A percentile compares a stretch with the other conserved stretches of the same genome.
phyloP scores from a whole-genome alignment of 2,797 vertebrate genomes.

The Sebastes miniatus region DNA sequence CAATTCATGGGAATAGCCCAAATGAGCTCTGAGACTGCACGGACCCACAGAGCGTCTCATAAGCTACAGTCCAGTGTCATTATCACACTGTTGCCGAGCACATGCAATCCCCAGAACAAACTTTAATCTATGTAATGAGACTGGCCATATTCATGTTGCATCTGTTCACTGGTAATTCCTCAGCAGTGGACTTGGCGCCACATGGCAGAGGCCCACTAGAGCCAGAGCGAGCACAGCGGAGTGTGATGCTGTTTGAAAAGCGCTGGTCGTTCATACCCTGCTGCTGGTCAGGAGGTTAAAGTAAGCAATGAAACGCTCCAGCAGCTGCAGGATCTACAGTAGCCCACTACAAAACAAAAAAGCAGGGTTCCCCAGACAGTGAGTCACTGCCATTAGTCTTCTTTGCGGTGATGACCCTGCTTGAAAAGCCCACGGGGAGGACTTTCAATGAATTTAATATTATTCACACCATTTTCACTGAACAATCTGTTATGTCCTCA shows the following conservation, averaged over 20 bases:
- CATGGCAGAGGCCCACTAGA: slow-evolving; percentile 41
- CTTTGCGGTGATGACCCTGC: slow-evolving; percentile 15
- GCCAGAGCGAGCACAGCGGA: slow-evolving; percentile 27
- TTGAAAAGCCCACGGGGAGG: slow-evolving; percentile 27
- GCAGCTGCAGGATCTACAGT: slow-evolving; percentile 29
- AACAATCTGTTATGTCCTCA: slow-evolving; percentile 18
- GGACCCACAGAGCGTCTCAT: slow-evolving; percentile 43
- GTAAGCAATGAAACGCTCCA: slow-evolving; percentile 49
- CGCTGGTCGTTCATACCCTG: slow-evolving; percentile 4
- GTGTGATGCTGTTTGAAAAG: slow-evolving; percentile 39
- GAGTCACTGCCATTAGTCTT: slow-evolving; percentile 43
- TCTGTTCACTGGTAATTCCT: slow-evolving; percentile 70
- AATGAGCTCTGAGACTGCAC: slow-evolving; percentile 56
- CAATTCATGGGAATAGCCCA: slow-evolving; percentile 58
- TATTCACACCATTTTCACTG: slow-evolving; percentile 33
- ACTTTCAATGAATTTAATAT: slow-evolving; percentile 38
- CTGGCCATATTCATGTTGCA: slow-evolving; percentile 65
- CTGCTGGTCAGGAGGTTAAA: slow-evolving; percentile 38
- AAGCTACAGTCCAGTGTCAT: slow-evolving; percentile 43
- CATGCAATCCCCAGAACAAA: slow-evolving; percentile 55
- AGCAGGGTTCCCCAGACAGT: slow-evolving; percentile 24
- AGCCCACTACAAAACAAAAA: slow-evolving; percentile 7
- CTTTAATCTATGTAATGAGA: slow-evolving; percentile 66
- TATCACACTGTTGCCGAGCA: slow-evolving; percentile 41
- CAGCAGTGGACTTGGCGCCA: slow-evolving; percentile 51